Base-by-base conservation (phyloP, 1,140 invertebrate species). In the Antheraea mylitta region DNA sequence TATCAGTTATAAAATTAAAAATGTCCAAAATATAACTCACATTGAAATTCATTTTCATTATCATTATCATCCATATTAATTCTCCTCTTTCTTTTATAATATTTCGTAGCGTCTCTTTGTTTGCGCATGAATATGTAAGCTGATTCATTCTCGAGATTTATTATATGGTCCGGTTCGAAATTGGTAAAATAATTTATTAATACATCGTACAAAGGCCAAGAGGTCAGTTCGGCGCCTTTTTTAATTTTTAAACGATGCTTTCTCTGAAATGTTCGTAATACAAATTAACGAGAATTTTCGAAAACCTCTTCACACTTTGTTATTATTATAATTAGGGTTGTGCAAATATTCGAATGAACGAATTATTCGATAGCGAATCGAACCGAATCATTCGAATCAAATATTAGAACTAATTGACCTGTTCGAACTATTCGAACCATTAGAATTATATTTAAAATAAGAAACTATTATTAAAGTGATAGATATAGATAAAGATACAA, bases 161-260 rank as follows among this genome's bases (percentile, higher is more conserved):
- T 66, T 10, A 91, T 18, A 42, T 86, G 78, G 7, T 86, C 79
- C 0, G 82, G 79, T 38, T 90, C 87, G 37, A 77, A 75, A 22
- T 77, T 81, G 45, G 78, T 69, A 53, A 78, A 85, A 64, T 89
- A 90, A n/a, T 75, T 72, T 42, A 83, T 59, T 83, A 90, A 82
- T 0, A 75, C 53, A 0, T 80, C 75, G 45, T 89, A 91, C 7
- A 89, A 66, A 0, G 83, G 78, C 89, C 89, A 91, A 10, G 83
- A 79, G 0, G 73, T 73, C 1, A 69, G 18, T 9, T 71, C 72
- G 0, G 71, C 69, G 16, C 79, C 79, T 30, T 82, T 85, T 60
- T 79, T 82, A n/a, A 85, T 30, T 72, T 82, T 79, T 30, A 86
- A 58, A 18, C 87, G 76, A 73, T 91, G 83, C 72, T 90, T 91